Evolutionary conservation across 2,888 invertebrate species (phyloP), one percentile per base, ranked within the genome.

Genomic region (Dryobota labecula): DNA sequence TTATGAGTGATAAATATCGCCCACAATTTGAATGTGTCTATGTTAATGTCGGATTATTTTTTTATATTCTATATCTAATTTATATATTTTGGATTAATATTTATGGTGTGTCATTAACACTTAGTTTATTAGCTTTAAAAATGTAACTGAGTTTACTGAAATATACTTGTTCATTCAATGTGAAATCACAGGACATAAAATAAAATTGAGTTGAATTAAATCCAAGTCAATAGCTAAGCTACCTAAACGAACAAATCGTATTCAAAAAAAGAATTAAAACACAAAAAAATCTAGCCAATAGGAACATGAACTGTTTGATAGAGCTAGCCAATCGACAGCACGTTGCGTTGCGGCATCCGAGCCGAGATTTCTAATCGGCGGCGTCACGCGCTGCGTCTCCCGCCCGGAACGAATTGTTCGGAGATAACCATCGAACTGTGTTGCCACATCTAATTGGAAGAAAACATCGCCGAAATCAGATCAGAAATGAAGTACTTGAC

Each of bases 351-450:
- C 86, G 90, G 90, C 89, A 90, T 91, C 90, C 90, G 89, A 90
- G 90, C 86, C 88, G 89, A 92, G 93, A 91, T 93, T 93, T 93
- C 93, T 93, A 93, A 92, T 93, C 90, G 90, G 83, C 88, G 72
- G 78, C 92, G 94, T 93, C 94, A 93, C 94, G 94, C 94, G 90
- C 90, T 86, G 89, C 84, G 89, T 91, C 92, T 89, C 83, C 88
- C 86, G 86, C 81, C 89, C 92, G 91, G 89, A 92, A 92, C 93
- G 85, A 85, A 85, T 85, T 74, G 85, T 84, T 70, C 86, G 87
- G 86, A 92, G 93, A 93, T 93, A 92, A 92, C 89, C 91, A 93
- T 93, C 92, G 85, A 87, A 85, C 85, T 83, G 87, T 78, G 83
- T 79, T 84, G 84, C 84, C 83, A 84, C 84, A 81, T 81, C 77